Evolutionary conservation across 2,113 vertebrate genomes (phyloP).

Genomic region (Rhinopomastus cyanomelas): DNA sequence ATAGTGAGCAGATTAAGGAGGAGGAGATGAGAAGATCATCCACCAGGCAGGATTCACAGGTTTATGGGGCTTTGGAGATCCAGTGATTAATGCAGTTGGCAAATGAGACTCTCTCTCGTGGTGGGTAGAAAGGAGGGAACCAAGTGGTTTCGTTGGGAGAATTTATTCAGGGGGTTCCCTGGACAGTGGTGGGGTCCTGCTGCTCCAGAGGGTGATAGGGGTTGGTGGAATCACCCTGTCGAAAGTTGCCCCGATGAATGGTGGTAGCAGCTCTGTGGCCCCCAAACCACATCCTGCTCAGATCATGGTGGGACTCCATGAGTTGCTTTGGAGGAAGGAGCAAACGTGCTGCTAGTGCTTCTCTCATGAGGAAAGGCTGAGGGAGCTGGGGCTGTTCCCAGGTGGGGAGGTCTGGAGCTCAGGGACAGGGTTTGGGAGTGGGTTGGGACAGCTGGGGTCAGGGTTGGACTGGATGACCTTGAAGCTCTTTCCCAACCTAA

Average conservation of each 20-base stretch:
- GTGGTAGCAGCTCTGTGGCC: neutral
- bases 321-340: neutral
- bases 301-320: neutral
- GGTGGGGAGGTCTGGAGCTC: too few relatives aligned
- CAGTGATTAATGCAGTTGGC: constrained; percentile 51
- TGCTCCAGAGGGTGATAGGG: fast-evolving
- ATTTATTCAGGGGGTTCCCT: neutral
- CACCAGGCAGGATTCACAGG: constrained; percentile 59
- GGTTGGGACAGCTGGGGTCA: too few relatives aligned
- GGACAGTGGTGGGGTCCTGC: neutral
- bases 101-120: constrained; percentile 38
- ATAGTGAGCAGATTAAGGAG: constrained; percentile 69
- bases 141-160: neutral
- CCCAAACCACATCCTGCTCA: neutral
- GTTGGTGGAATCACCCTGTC: neutral
- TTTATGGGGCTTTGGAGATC: constrained; percentile 63
- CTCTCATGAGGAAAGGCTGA: too few relatives aligned
- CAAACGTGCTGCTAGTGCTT: neutral
- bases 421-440: too few relatives aligned
- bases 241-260: fast-evolving
- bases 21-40: constrained; percentile 64
- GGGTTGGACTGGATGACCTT: too few relatives aligned
- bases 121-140: neutral
- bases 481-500: too few relatives aligned
- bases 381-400: too few relatives aligned